Base-by-base conservation (phyloP, 2,797 vertebrate species). In the Aphelocoma californica region DNA sequence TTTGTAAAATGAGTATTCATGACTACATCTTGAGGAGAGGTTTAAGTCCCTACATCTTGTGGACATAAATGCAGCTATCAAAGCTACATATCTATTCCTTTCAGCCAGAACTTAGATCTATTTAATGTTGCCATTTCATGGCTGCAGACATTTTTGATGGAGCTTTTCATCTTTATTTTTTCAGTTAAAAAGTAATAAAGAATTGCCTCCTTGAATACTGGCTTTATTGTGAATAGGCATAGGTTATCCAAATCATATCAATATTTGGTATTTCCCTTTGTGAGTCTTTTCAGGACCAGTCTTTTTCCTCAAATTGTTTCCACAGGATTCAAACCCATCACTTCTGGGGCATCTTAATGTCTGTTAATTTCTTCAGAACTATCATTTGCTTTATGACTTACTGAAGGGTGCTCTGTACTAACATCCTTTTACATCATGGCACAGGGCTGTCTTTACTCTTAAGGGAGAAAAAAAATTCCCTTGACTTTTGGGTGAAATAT, bases 1-100 rank as follows among this genome's bases (percentile, higher is more conserved):
- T 91, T 91, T 86, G 47, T 93, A 84, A 92, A 96, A 93, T 79
- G 69, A 86, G 54, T 91, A 90, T 91, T 96, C 82, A 84, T 90
- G 32, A 53, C 24, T 86, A 38, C 62, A 69, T 73, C n/a, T 26
- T 79, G 62, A 95, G 15, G 31, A 92, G 66, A 75, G 5, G 6
- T 92, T 91, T 88, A 83, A 83, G 64, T 81, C 81, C 31, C 65
- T 88, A n/a, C 21, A 45, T 42, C 40, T 91, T 85, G 74, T 19
- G 40, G 78, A 48, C 47, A 60, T 78, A 96, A 91, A 88, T 62
- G 73, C 12, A 73, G 12, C 56, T 86, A 62, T 69, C 28, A 51
- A 92, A 87, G 42, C 44, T 75, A 48, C 7, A 9, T 44, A 81
- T 72, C 12, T 34, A 45, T 56, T 79, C 65, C n/a, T 86, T 94